Percentiles rank a stretch among this genome's conserved stretches.
phyloP scores from a whole-genome alignment of 2,113 vertebrate genomes.

The Narcine bancroftii region DNA sequence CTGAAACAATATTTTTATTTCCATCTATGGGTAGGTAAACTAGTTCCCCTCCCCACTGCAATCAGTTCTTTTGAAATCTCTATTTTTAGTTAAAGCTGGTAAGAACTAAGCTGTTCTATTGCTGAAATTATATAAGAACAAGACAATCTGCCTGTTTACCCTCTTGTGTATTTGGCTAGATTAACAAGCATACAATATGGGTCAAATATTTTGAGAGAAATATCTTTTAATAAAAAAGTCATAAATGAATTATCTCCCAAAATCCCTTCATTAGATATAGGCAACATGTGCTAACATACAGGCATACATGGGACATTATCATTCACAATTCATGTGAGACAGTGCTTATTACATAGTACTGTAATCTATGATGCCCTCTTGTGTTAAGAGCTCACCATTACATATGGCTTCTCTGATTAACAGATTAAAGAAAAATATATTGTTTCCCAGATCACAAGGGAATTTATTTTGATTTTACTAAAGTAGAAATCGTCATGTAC shows the following conservation, averaged over 20 bases:
- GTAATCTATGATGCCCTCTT: constrained; percentile 21
- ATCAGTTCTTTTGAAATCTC: not conserved
- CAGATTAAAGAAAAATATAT: constrained; percentile 6
- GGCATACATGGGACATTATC: not conserved
- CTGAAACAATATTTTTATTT: not conserved
- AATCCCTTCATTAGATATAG: not conserved
- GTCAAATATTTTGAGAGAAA: not conserved
- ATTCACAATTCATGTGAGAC: not conserved
- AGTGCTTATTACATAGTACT: not conserved
- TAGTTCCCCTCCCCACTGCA: not conserved
- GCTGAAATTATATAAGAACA: not conserved
- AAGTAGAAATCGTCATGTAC: not conserved
- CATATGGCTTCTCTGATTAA: not conserved
- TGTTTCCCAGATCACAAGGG: not conserved
- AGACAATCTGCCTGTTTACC: not conserved
- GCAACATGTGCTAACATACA: not conserved
- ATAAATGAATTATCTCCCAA: not conserved
- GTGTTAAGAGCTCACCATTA: not conserved
- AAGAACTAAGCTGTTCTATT: not conserved
- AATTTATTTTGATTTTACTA: not conserved
- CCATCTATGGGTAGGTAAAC: not conserved
- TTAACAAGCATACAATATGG: not conserved
- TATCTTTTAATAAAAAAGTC: not conserved
- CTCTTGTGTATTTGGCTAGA: not conserved
- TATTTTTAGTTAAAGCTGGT: not conserved